Base-by-base conservation (phyloP, 2,113 vertebrate species). In the Bothrops jararaca region DNA sequence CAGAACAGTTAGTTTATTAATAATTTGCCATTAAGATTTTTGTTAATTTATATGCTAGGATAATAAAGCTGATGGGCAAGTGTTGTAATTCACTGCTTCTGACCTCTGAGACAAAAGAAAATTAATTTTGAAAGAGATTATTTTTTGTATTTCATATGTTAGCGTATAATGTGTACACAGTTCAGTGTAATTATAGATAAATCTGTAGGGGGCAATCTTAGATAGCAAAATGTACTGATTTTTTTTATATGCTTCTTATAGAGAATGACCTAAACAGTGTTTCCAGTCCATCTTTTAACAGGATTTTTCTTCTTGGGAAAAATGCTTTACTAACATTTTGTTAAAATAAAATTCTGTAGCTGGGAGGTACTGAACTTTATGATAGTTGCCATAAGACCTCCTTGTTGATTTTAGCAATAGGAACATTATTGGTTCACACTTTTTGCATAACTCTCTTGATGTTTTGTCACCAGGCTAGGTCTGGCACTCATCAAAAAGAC, bases 161-260 rank as follows among this genome's bases (percentile, higher is more conserved):
- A 8, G 10, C n/a, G 3, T 13, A 0, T 12, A 3, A 0, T 58
- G 90, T 54, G 13, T 22, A 60, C 86, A 34, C 64, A 69, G 29
- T 69, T 56, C 89, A 95, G 26, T 96, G 93, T 92, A 93, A 34
- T 94, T 93, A 86, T 91, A 34, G 86, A 86, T 94, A 90, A 94
- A 94, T 97, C 97, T 97, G 93, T 97, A 98, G 97, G 95, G 97
- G 98, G 96, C 97, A 97, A 94, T 95, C 92, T 97, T 95, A 96
- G 96, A 97, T 96, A 97, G 93, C 86, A 95, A 97, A 97, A 95
- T 58, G 45, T 0, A 0, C 89, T 91, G 92, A 53, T 58, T 91
- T 20, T 85, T 92, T 89, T 23, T 42, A 23, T 29, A 92, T 22
- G 2, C 20, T 29, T 94, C 90, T 93, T 89, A 69, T 1, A 53